Conservation (phyloP, 2,797 vertebrate genomes). For the Tenualosa ilisha region DNA sequence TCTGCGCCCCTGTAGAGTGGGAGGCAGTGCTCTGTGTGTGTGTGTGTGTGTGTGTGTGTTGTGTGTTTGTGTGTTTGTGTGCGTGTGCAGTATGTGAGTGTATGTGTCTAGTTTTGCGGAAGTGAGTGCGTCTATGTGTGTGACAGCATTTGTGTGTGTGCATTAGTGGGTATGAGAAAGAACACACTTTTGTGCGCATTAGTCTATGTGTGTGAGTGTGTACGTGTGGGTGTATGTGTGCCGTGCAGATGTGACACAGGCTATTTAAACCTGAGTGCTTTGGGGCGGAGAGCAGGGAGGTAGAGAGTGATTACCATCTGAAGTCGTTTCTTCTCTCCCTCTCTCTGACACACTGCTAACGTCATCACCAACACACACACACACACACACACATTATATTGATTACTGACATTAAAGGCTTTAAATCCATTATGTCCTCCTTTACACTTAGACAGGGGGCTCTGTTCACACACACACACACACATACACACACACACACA, state of each 20-base stretch:
- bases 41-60: slow-evolving; percentile 1
- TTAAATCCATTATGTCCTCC: background rate
- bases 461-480: background rate
- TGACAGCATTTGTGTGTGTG: background rate
- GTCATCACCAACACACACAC: background rate
- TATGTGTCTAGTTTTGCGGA: background rate
- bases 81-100: background rate
- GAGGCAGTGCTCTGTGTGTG: slow-evolving; percentile 16
- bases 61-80: background rate
- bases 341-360: background rate
- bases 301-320: background rate
- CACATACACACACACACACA: background rate
- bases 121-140: background rate
- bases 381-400: background rate
- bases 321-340: background rate
- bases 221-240: slow-evolving; percentile 9
- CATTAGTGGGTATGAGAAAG: background rate
- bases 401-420: slow-evolving; percentile 11
- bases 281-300: background rate
- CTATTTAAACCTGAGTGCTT: background rate
- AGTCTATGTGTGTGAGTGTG: background rate
- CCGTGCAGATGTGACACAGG: background rate
- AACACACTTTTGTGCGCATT: background rate
- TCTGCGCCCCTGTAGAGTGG: slow-evolving; percentile 40
- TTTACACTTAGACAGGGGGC: background rate